Conservation (phyloP, 1,140 invertebrate species). For the Calephelis virginiensis region DNA sequence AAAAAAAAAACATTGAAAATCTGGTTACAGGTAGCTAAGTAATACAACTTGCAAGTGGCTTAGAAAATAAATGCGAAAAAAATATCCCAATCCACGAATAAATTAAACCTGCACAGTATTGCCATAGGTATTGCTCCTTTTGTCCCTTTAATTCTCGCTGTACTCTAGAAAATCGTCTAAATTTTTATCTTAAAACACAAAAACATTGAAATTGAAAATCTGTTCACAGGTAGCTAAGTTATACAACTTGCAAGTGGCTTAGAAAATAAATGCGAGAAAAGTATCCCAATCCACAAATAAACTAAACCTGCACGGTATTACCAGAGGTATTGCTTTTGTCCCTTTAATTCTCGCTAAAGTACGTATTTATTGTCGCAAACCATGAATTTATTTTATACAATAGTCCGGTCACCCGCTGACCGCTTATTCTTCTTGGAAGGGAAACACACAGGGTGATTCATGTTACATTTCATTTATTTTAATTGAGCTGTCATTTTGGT, state of each 20-base stretch:
- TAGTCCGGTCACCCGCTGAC: conserved; percentile 35
- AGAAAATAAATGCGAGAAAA: neutral
- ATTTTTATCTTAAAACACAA: too few species aligned
- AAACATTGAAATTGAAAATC: too few species aligned
- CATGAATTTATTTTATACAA: conserved; percentile 34
- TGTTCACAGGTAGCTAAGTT: too few species aligned
- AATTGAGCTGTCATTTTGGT: conserved; percentile 49
- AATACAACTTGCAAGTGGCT: too few species aligned
- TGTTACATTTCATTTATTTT: conserved; percentile 47
- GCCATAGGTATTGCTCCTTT: neutral
- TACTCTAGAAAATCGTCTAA: too few species aligned
- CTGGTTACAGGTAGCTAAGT: too few species aligned
- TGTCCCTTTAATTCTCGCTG: conserved; percentile 13
- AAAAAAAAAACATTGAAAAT: too few species aligned
- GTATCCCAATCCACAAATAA: neutral
- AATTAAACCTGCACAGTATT: conserved; percentile 5
- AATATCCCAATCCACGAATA: neutral
- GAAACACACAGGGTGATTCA: conserved; percentile 41
- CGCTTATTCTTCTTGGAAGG: conserved; percentile 37
- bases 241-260: too few species aligned
- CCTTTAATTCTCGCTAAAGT: conserved; percentile 14
- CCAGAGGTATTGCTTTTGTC: neutral
- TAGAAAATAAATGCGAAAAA: neutral
- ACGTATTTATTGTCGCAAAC: conserved; percentile 21
- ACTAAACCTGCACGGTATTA: neutral